Conservation (phyloP, 2,113 vertebrate species). For the Machaerirhynchus nigripectus region DNA sequence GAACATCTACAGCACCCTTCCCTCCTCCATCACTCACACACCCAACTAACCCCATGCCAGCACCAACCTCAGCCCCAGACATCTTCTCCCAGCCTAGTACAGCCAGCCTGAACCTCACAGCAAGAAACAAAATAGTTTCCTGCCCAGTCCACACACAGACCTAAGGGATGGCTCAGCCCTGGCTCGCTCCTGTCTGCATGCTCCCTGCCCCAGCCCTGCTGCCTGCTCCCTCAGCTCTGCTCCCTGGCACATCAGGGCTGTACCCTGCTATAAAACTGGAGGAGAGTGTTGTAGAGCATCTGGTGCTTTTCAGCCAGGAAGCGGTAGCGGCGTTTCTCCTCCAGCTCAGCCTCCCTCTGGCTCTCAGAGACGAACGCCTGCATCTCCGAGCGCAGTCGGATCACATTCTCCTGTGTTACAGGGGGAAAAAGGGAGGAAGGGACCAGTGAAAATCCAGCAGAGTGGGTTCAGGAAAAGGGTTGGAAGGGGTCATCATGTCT, state of each 20-base stretch:
- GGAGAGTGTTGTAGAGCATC: constrained; percentile 72
- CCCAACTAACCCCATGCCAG: neutral
- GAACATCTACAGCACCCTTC: neutral
- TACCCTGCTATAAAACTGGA: constrained; percentile 79
- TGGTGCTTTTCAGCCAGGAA: constrained; percentile 95
- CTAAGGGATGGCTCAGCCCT: neutral
- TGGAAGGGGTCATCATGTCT: neutral
- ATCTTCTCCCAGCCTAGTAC: neutral
- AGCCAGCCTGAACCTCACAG: neutral
- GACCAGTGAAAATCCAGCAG: neutral
- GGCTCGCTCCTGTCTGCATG: neutral
- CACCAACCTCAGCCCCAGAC: neutral
- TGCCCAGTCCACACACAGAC: neutral
- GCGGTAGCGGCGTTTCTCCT: constrained; percentile 92
- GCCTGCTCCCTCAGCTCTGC: neutral
- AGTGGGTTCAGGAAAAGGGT: neutral
- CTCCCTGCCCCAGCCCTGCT: neutral
- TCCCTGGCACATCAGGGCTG: neutral
- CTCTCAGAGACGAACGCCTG: constrained; percentile 83
- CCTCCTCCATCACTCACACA: neutral
- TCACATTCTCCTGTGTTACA: constrained; percentile 70
- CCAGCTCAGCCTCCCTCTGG: constrained; percentile 82
- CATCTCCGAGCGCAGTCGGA: constrained; percentile 78
- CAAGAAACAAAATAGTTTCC: neutral
- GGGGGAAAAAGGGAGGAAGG: neutral